Conservation (phyloP, 2,888 invertebrate genomes). For the Frankliniella fusca region DNA sequence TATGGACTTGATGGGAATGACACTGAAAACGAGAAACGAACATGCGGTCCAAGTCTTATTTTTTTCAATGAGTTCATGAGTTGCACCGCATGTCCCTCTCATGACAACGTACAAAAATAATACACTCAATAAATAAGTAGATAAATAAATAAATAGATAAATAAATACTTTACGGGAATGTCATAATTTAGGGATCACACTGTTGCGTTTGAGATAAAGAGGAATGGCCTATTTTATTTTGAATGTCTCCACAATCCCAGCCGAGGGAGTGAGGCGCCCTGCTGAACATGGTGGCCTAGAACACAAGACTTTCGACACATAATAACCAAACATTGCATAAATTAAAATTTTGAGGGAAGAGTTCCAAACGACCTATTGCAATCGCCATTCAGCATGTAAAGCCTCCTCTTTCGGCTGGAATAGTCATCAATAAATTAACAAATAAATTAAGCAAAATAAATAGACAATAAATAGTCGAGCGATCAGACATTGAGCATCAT, state of each 20-base stretch:
- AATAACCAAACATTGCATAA: background rate
- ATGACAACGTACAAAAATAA: background rate
- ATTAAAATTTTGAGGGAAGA: background rate
- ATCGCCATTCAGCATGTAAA: background rate
- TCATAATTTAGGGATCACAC: constrained; percentile 9
- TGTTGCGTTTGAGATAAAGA: constrained; percentile 9
- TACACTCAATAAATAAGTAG: background rate
- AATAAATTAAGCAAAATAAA: background rate
- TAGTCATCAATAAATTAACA: background rate
- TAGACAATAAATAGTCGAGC: background rate
- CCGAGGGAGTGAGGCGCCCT: background rate
- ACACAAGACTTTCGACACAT: background rate
- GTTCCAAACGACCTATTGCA: background rate
- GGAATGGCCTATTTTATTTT: background rate
- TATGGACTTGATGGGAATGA: constrained; percentile 19
- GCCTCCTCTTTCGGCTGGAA: constrained; percentile 13
- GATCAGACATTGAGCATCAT: constrained; percentile 20
- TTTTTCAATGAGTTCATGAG: background rate
- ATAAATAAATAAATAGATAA: background rate
- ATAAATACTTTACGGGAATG: background rate
- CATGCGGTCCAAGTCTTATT: constrained; percentile 7
- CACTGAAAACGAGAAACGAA: background rate
- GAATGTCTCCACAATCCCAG: background rate
- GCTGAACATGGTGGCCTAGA: background rate
- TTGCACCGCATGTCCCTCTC: constrained; percentile 19